Conservation (phyloP, 64 coral and sea anemone genomes). For the Stichodactyla mertensii region DNA sequence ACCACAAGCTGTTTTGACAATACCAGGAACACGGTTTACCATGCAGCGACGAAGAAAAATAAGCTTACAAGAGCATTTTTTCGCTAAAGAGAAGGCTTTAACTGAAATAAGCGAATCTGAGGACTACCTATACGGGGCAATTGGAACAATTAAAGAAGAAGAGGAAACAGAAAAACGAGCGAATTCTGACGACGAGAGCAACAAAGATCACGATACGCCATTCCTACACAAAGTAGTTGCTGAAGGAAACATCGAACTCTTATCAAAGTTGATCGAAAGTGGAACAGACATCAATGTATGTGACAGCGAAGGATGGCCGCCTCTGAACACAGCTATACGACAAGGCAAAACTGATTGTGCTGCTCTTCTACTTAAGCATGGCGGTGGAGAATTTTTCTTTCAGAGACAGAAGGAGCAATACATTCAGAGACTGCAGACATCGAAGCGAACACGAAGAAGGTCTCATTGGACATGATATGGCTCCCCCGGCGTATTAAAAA, state of each 20-base stretch:
- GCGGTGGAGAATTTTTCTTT: conserved; percentile 85
- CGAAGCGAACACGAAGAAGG: conserved; percentile 34
- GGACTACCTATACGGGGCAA: not conserved
- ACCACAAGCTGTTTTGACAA: not conserved
- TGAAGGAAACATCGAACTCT: conserved; percentile 49
- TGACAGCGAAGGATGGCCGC: conserved; percentile 74
- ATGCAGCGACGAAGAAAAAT: conserved; percentile 1
- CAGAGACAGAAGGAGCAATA: conserved; percentile 81
- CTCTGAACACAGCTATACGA: conserved; percentile 67
- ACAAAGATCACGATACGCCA: conserved; percentile 25
- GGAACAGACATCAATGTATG: conserved; percentile 80
- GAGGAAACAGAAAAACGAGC: not conserved
- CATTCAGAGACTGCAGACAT: conserved; percentile 52
- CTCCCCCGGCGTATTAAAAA: not conserved
- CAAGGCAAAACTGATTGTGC: conserved; percentile 67
- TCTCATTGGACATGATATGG: conserved; percentile 78
- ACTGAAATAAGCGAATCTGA: conserved; percentile 1
- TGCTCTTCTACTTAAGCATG: conserved; percentile 75
- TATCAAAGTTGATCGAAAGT: conserved; percentile 50
- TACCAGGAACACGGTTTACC: not conserved
- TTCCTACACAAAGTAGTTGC: conserved; percentile 65
- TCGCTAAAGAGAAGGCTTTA: not conserved
- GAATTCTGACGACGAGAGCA: not conserved
- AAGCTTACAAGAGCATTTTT: conserved; percentile 9
- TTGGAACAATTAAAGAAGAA: conserved; percentile 10